phyloP scores from a whole-genome alignment of 2,113 vertebrate genomes.

The Equus przewalskii region DNA sequence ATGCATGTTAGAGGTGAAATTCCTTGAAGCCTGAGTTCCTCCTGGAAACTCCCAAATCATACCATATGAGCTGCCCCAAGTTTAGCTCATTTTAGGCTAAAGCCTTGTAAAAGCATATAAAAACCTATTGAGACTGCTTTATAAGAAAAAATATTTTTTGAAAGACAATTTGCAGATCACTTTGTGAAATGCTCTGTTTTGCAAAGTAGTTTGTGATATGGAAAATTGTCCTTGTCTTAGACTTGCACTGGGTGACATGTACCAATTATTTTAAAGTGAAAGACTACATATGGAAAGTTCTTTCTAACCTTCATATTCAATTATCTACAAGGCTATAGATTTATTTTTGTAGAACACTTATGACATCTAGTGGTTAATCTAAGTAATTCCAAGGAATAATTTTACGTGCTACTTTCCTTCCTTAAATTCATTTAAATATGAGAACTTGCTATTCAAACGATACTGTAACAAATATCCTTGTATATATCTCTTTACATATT shows the following conservation, averaged over 20 bases:
- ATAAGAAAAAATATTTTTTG: neutral
- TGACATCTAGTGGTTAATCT: conserved; percentile 78
- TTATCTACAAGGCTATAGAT: neutral
- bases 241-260: neutral
- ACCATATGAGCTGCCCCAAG: neutral
- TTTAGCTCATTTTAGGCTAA: conserved; percentile 36
- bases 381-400: conserved; percentile 31
- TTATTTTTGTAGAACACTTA: conserved; percentile 33
- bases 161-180: conserved; percentile 41
- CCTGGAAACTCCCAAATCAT: neutral
- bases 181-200: conserved; percentile 48
- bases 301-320: neutral
- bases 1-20: neutral
- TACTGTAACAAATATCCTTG: conserved; percentile 18
- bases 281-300: neutral
- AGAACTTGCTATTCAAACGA: conserved; percentile 28
- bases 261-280: neutral
- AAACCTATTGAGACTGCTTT: neutral
- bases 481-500: neutral
- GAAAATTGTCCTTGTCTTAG: neutral
- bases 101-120: neutral
- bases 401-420: conserved; percentile 1
- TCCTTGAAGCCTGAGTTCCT: neutral
- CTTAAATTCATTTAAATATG: neutral
- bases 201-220: neutral